Base-by-base conservation (phyloP, 2,797 vertebrate species). In the Lepus townsendii region DNA sequence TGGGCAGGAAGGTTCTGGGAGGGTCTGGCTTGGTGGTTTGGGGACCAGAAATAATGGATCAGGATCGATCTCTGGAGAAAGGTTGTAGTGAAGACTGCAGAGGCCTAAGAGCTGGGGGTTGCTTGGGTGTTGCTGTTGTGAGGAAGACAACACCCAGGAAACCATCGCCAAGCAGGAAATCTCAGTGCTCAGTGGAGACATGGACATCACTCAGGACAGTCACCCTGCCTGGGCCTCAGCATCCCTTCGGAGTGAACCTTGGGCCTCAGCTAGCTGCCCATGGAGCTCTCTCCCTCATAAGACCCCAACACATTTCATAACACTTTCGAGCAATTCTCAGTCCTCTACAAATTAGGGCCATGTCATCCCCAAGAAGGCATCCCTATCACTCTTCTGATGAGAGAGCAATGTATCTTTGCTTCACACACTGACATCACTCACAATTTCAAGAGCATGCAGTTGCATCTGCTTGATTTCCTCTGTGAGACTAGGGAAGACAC, bases 141-240 rank as follows among this genome's bases (percentile, higher is more conserved):
- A 86, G 30, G 60, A 65, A 47, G 52, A 22, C 0, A 0, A 32
- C 20, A 62, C 35, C 73, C 9, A 1, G 0, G 1, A 50, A 52
- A 42, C 17, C 12, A 20, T 75, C 78, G 12, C 2, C 5, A 3
- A 10, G 47, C 2, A 0, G 5, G 38, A 24, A 22, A 3, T 24
- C 50, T 54, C 11, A 0, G 27, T 1, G 0, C 16, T 57, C 52
- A 52, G 32, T 0, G 50, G 19, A 84, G 73, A 62, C 22, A 6
- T 0, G 8, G 30, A 27, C n/a, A 7, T 13, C 32, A 0, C 2
- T 54, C 13, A 11, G 0, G 8, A 32, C 17, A 60, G 32, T 54
- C 54, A 14, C 9, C 4, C 22, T 35, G 22, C 35, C 7, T 19
- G 14, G 30, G 52, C 72, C 71, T 54, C 16, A 3, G 1, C 3